These are phyloP conservation scores for Lepus europaeus DNA, from an alignment of 2,113 vertebrate species.

Conservation along the genomic window DNA sequence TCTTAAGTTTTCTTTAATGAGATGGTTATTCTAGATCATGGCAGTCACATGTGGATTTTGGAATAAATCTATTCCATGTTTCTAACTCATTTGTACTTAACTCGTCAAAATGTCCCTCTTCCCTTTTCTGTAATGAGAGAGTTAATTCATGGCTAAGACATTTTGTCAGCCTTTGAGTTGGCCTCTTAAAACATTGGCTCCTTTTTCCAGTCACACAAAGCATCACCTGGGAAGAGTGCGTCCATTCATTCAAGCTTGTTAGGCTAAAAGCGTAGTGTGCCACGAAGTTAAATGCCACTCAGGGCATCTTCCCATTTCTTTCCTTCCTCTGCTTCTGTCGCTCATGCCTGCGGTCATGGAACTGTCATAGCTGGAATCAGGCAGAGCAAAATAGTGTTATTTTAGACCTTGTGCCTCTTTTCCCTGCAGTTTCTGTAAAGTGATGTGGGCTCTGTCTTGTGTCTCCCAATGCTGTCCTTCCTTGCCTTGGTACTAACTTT, in stretches of 20 bases:
- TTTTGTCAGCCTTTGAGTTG: slow-evolving; percentile 21
- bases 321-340: background rate
- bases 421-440: background rate
- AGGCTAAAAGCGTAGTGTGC: background rate
- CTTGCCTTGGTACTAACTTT: background rate
- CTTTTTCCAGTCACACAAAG: background rate
- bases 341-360: background rate
- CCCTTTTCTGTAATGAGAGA: background rate
- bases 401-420: background rate
- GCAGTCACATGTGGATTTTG: background rate
- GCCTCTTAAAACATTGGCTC: slow-evolving; percentile 17
- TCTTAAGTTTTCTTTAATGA: slow-evolving; percentile 10
- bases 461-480: background rate
- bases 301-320: background rate
- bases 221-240: background rate
- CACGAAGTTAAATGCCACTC: background rate
- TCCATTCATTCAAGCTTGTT: background rate
- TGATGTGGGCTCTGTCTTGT: background rate
- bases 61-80: slow-evolving; percentile 47
- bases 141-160: slow-evolving; percentile 41
- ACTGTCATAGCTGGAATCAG: background rate
- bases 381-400: background rate
- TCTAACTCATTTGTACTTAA: slow-evolving; percentile 59
- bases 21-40: background rate
- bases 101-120: background rate